Evolutionary conservation across 2,797 vertebrate genomes (phyloP), one percentile per base, ranked within the genome.

Genomic region (Parotocinclus haroldoi): DNA sequence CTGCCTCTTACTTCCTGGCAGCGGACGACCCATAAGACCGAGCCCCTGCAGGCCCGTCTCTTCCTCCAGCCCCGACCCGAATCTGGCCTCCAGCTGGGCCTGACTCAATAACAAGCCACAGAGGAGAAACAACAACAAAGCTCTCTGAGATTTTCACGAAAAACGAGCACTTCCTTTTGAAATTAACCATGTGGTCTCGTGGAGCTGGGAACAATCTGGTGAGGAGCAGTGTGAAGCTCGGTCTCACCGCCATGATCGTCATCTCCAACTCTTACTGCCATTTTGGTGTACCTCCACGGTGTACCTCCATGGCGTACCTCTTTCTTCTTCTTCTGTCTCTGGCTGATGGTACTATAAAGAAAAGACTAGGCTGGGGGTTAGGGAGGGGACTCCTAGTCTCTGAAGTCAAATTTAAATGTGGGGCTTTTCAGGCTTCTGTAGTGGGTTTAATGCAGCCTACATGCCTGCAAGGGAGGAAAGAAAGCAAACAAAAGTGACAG

Each of bases 1-100:
- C 85, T 89, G 87, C 89, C 90, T 93, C 88, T 85, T 85, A 83
- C 87, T 90, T 91, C 89, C 89, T 90, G 88, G 83, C 86, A 88
- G 79, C 81, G 71, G 87, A 86, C 82, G 80, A 86, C 82, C 81
- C 81, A 66, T 67, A 63, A 69, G 69, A 70, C 63, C 54, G 58
- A 53, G 73, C 74, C 73, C 81, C 81, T 80, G 81, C 87, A 75
- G 62, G 53, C 61, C 68, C 55, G 37, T 17, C 58, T 73, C 58
- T 66, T 86, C 83, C 85, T 88, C 88, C 85, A 86, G 87, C 59
- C 58, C 42, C 53, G 59, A 65, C 63, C 63, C 74, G 55, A 73
- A 85, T 93, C 87, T 93, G 86, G 85, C 82, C 76, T 84, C 80
- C 87, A 89, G 86, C 86, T 89, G 87, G 85, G 57, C 48, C 62